phyloP scores from a whole-genome alignment of 2,888 invertebrate species.

The Cheiracanthium punctorium region DNA sequence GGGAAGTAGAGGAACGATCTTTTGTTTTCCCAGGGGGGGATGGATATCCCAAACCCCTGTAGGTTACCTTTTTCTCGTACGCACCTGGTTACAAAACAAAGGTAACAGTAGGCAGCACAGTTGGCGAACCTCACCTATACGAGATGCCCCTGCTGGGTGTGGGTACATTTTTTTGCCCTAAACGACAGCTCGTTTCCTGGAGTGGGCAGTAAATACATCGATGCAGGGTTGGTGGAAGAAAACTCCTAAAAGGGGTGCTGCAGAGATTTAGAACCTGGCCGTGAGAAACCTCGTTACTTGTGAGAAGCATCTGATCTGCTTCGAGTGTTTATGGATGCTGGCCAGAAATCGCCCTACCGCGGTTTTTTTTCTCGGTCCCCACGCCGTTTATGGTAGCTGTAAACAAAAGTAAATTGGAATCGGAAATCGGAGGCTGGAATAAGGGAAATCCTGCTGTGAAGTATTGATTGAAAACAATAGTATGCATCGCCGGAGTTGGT shows the following conservation, averaged over 20 bases:
- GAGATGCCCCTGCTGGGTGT: not conserved
- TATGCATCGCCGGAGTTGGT: not conserved
- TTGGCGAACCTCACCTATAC: no score
- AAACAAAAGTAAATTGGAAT: conserved; percentile 64
- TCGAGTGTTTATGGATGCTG: conserved; percentile 34
- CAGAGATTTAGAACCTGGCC: not conserved
- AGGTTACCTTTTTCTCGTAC: not conserved
- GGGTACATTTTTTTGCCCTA: conserved; percentile 12
- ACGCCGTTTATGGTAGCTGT: conserved; percentile 26
- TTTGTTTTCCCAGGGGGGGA: not conserved
- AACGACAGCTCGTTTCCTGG: conserved; percentile 22
- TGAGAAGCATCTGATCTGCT: conserved; percentile 19
- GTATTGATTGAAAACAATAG: conserved; percentile 4
- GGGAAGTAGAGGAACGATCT: not conserved
- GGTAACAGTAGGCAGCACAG: no score
- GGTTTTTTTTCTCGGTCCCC: conserved; percentile 3
- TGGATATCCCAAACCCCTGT: not conserved
- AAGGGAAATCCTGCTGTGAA: not conserved
- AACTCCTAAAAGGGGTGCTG: conserved; percentile 18
- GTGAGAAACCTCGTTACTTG: conserved; percentile 20
- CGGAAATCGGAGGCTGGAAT: conserved; percentile 26
- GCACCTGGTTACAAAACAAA: not conserved
- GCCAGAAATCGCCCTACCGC: not conserved
- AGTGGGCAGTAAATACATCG: conserved; percentile 26
- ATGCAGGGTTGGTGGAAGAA: not conserved